phyloP scores from a whole-genome alignment of 2,888 invertebrate species.

The Drosophila mimetica region DNA sequence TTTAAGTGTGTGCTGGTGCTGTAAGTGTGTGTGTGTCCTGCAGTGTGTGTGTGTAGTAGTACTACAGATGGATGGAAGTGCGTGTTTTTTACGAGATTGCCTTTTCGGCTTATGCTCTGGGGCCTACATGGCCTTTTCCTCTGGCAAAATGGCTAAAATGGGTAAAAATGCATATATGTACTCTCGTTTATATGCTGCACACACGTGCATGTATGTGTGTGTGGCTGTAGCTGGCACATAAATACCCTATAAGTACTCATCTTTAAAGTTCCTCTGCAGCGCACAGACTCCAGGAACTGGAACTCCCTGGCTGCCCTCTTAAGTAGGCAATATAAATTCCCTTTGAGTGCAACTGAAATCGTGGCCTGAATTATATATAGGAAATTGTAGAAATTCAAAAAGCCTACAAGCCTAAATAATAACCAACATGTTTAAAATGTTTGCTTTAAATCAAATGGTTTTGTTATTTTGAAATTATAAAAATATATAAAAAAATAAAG shows the following conservation, averaged over 20 bases:
- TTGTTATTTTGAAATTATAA: too few species aligned
- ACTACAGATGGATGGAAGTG: slow-evolving; percentile 38
- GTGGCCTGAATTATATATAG: slow-evolving; percentile 10
- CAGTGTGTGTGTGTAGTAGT: slow-evolving; percentile 21
- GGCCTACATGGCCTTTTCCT: slow-evolving; percentile 29
- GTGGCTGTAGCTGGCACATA: slow-evolving; percentile 2
- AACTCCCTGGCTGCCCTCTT: slow-evolving; percentile 9
- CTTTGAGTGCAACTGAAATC: slow-evolving; percentile 30
- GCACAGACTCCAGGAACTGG: neutral
- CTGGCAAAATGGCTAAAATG: slow-evolving; percentile 8
- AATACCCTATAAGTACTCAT: slow-evolving; percentile 13
- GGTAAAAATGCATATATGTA: neutral
- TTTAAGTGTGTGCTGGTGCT: neutral
- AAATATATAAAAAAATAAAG: too few species aligned
- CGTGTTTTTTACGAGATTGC: slow-evolving; percentile 46
- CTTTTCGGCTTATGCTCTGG: slow-evolving; percentile 39
- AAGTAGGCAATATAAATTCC: slow-evolving; percentile 43
- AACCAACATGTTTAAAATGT: too few species aligned
- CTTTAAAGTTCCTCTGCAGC: slow-evolving; percentile 13
- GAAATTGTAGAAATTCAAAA: neutral
- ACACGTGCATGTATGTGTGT: slow-evolving; percentile 8
- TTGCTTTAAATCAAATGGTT: too few species aligned
- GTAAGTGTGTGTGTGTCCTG: slow-evolving; percentile 13
- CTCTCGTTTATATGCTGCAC: slow-evolving; percentile 6
- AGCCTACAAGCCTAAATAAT: neutral